Evolutionary conservation across 2,888 invertebrate species (phyloP).

Genomic region (Coenonympha arcania): DNA sequence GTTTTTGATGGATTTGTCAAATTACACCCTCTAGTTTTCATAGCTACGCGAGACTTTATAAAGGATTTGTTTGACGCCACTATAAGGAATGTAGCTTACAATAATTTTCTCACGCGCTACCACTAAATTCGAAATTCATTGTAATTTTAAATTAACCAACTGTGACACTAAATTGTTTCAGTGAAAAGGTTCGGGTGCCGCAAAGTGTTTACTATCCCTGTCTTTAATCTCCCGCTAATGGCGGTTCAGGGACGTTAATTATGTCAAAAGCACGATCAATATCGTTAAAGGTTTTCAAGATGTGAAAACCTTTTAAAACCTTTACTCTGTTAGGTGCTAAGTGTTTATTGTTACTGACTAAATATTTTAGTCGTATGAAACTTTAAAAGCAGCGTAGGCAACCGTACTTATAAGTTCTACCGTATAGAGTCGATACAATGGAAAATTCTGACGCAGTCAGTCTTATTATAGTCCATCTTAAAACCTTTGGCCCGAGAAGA

Average conservation of each 20-base stretch:
- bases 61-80: not conserved
- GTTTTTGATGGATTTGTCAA: too few species aligned
- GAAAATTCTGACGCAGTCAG: too few species aligned
- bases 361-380: too few species aligned
- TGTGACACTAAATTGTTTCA: constrained; percentile 11
- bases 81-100: not conserved
- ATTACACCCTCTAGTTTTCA: too few species aligned
- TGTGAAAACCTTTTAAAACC: too few species aligned
- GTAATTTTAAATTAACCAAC: not conserved
- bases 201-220: constrained; percentile 34
- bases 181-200: constrained; percentile 13
- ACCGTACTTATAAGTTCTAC: too few species aligned
- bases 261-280: not conserved
- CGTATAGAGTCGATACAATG: too few species aligned
- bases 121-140: not conserved
- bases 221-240: constrained; percentile 59
- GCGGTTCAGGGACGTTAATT: constrained; percentile 37
- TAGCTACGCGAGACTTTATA: not conserved
- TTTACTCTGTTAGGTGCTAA: too few species aligned
- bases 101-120: not conserved
- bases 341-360: too few species aligned
- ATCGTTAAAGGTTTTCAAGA: not conserved
- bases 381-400: too few species aligned
- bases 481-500: too few species aligned
- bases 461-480: too few species aligned